Evolutionary conservation across 2,797 vertebrate species (phyloP).

Genomic region (Zalophus californianus): DNA sequence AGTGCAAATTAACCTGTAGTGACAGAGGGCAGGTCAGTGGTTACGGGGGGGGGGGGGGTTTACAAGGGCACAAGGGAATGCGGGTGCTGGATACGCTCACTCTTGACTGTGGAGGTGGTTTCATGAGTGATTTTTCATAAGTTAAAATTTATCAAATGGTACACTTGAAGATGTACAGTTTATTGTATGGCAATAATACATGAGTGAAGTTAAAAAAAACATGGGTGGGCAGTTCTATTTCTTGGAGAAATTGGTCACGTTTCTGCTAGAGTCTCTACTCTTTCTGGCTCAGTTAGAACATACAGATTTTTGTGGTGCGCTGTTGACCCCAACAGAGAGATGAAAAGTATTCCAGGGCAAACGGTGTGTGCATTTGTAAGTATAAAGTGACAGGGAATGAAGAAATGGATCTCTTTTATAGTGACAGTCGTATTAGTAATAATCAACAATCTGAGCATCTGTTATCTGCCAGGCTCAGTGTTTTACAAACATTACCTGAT

Average conservation of each 20-base stretch:
- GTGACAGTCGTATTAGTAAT: background rate
- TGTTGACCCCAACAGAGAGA: background rate
- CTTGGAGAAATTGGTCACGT: background rate
- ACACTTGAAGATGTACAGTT: background rate
- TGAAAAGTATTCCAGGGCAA: background rate
- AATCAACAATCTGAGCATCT: background rate
- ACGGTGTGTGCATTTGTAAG: background rate
- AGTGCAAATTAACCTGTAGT: background rate
- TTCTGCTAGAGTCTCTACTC: background rate
- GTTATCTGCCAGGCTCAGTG: background rate
- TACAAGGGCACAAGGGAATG: background rate
- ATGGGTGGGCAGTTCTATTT: background rate
- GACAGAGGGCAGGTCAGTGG: background rate
- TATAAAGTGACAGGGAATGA: background rate
- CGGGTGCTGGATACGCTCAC: background rate
- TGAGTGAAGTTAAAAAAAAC: background rate
- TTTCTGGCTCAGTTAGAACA: background rate
- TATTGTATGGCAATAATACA: background rate
- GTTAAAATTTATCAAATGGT: background rate
- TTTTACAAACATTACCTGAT: background rate
- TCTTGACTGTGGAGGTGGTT: background rate
- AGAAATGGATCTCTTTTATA: background rate
- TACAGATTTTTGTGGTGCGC: background rate
- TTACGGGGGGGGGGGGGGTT: too few species aligned
- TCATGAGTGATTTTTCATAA: background rate